Percentiles rank a stretch among this genome's conserved stretches.
Conservation (phyloP, 2,113 vertebrate species). For the Phasianus colchicus region DNA sequence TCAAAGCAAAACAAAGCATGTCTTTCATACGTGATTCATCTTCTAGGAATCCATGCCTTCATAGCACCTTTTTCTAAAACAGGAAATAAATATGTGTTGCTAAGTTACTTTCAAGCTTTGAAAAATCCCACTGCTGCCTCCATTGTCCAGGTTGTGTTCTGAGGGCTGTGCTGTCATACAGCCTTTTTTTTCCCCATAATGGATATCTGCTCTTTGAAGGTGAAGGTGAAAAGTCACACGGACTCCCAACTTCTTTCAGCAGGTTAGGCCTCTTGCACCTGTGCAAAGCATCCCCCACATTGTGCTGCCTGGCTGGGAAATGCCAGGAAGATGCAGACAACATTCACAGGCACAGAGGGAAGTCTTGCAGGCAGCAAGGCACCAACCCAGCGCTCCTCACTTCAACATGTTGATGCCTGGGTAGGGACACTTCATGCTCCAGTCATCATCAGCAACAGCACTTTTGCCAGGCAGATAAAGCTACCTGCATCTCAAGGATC, state of each 20-base stretch:
- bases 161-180: background rate
- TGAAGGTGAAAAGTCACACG: background rate
- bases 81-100: slow-evolving; percentile 68
- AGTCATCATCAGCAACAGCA: background rate
- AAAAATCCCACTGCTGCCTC: slow-evolving; percentile 27
- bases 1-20: background rate
- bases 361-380: background rate
- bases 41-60: slow-evolving; percentile 52
- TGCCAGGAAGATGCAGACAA: background rate
- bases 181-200: background rate
- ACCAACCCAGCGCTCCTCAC: background rate
- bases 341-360: background rate
- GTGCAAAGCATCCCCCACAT: background rate
- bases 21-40: slow-evolving; percentile 55
- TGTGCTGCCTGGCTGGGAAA: background rate
- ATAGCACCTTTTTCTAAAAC: slow-evolving; percentile 55
- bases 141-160: slow-evolving; percentile 45
- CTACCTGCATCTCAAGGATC: background rate
- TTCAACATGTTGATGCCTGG: background rate
- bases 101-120: slow-evolving; percentile 48
- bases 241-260: background rate
- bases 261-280: background rate
- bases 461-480: background rate
- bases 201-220: slow-evolving; percentile 24
- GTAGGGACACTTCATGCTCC: background rate